Evolutionary conservation across 2,888 invertebrate genomes (phyloP).

Genomic region (Pachymerium ferrugineum): DNA sequence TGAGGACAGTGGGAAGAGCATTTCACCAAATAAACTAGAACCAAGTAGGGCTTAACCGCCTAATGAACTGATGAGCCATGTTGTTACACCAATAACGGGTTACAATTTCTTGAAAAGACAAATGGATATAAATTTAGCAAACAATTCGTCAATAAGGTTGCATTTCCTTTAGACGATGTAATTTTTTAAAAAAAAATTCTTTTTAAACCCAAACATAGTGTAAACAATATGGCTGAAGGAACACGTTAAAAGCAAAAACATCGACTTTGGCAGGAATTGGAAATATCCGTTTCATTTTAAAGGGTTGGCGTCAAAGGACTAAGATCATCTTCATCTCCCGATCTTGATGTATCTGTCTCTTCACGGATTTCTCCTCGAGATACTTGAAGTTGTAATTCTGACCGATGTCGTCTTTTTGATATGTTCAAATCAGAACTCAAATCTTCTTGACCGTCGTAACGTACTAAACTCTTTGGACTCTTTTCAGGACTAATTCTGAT

Average conservation of each 20-base stretch:
- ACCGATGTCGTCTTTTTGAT: slow-evolving; percentile 29
- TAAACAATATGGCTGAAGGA: no score
- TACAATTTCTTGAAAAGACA: no score
- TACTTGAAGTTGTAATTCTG: slow-evolving; percentile 34
- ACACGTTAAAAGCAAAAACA: neutral
- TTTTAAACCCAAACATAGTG: no score
- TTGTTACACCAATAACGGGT: no score
- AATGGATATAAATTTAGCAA: no score
- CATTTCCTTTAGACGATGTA: no score
- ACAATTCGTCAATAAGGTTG: no score
- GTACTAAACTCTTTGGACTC: slow-evolving; percentile 25
- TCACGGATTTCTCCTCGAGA: slow-evolving; percentile 36
- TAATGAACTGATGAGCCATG: no score
- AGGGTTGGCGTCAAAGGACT: neutral
- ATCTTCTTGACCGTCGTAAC: slow-evolving; percentile 2
- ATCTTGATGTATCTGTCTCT: neutral
- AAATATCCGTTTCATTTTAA: no score
- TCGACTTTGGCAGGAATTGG: neutral
- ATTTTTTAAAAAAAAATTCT: no score
- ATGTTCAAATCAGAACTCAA: slow-evolving; percentile 15
- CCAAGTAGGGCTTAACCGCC: no score
- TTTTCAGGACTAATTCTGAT: slow-evolving; percentile 34
- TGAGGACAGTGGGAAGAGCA: neutral
- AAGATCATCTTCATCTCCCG: neutral
- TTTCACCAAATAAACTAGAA: neutral